Conservation (phyloP, 2,797 vertebrate genomes). For the Gymnothorax reevesii region DNA sequence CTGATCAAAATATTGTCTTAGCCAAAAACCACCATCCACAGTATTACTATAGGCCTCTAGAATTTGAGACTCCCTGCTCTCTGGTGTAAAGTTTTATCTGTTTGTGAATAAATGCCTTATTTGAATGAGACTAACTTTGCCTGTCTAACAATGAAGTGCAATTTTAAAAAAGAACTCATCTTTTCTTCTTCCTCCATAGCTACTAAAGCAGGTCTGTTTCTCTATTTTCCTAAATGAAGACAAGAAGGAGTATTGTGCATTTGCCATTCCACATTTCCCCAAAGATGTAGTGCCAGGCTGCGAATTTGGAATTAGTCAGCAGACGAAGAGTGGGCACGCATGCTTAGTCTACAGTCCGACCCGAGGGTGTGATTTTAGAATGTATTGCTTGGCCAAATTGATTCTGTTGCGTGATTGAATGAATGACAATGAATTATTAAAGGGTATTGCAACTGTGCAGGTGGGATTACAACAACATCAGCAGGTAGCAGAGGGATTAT, state of each 20-base stretch:
- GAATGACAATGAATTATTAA: conserved; percentile 6
- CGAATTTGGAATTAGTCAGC: not conserved
- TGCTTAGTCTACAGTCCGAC: conserved; percentile 8
- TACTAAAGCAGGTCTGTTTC: not conserved
- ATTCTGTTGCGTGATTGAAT: conserved; percentile 3
- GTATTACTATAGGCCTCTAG: too few species aligned
- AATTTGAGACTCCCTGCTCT: too few species aligned
- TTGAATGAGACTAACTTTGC: not conserved
- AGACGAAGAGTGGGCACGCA: not conserved
- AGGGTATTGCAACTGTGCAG: not conserved
- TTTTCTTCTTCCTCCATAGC: not conserved
- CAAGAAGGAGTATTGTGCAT: not conserved
- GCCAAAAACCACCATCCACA: too few species aligned
- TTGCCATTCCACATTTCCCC: not conserved
- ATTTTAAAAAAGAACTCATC: not conserved
- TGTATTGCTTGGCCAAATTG: conserved; percentile 2
- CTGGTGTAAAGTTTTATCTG: not conserved
- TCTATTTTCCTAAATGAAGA: not conserved
- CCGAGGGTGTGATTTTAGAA: not conserved
- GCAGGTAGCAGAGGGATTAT: not conserved
- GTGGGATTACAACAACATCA: conserved; percentile 12
- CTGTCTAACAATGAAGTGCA: not conserved
- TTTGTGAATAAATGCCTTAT: not conserved
- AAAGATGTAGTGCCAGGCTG: not conserved
- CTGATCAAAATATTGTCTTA: too few species aligned